Percentiles rank a stretch among this genome's conserved stretches.
phyloP scores from a whole-genome alignment of 2,113 vertebrate genomes.

The Marmota flaviventris region DNA sequence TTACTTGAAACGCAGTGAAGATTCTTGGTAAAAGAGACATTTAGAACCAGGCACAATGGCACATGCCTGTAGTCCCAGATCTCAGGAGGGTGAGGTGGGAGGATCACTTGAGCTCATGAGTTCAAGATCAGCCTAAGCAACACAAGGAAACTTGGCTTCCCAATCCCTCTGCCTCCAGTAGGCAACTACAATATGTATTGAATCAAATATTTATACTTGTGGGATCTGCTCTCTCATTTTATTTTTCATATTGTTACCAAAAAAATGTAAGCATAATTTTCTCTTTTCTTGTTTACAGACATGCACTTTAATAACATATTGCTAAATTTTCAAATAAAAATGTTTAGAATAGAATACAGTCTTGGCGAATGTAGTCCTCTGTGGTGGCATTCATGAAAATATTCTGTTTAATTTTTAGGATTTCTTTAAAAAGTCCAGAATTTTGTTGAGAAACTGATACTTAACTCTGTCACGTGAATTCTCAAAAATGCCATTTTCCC shows the following conservation, averaged over 20 bases:
- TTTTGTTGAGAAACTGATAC: constrained; percentile 5
- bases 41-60: not conserved
- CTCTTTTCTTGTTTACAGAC: not conserved
- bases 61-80: too few relatives aligned
- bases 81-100: not conserved
- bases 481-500: not conserved
- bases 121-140: not conserved
- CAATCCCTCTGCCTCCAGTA: not conserved
- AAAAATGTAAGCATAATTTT: not conserved
- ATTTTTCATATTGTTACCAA: constrained; percentile 33
- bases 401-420: constrained; percentile 10
- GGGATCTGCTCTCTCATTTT: not conserved
- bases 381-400: not conserved
- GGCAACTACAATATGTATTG: not conserved
- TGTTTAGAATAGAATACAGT: not conserved
- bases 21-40: constrained; percentile 6
- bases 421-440: not conserved
- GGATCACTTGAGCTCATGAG: not conserved
- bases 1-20: not conserved
- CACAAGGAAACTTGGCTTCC: not conserved
- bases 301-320: constrained; percentile 22
- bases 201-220: constrained; percentile 32
- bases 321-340: constrained; percentile 31
- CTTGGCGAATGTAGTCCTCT: not conserved
- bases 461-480: not conserved